Evolutionary conservation across 1,140 invertebrate genomes (phyloP).

Genomic region (Harlomillsia oculata): DNA sequence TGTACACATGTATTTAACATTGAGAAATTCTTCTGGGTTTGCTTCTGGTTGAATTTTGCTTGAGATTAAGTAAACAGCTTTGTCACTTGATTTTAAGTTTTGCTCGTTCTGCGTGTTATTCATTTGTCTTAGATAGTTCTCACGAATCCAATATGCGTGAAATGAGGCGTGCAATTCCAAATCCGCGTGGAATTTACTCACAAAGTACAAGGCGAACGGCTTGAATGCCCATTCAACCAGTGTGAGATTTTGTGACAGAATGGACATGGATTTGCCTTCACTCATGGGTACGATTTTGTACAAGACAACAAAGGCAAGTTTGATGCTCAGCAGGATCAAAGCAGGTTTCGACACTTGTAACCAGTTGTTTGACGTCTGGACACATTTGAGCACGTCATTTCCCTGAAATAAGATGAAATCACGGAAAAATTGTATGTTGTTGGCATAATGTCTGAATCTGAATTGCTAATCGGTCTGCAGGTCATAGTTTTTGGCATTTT

Average conservation of each 20-base stretch:
- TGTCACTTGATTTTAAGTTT: no score
- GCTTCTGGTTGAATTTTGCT: no score
- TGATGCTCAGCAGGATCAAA: neutral
- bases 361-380: neutral
- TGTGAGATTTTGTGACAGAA: neutral
- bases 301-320: neutral
- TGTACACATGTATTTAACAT: no score
- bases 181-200: neutral
- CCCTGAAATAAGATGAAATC: neutral
- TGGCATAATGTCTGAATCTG: no score
- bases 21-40: no score
- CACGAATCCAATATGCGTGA: no score
- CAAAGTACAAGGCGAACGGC: neutral
- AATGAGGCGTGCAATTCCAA: neutral
- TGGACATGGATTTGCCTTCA: neutral
- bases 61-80: no score
- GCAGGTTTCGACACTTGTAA: neutral
- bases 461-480: no score
- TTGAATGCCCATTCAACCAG: constrained; percentile 1
- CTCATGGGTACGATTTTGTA: neutral
- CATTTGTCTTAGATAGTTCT: no score
- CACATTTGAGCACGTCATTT: neutral
- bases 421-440: no score
- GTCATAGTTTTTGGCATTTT: no score
- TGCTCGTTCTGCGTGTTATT: no score